These are phyloP conservation scores for Hydrolagus affinis DNA, from an alignment of 2,113 vertebrate genomes.

Conservation along the genomic window DNA sequence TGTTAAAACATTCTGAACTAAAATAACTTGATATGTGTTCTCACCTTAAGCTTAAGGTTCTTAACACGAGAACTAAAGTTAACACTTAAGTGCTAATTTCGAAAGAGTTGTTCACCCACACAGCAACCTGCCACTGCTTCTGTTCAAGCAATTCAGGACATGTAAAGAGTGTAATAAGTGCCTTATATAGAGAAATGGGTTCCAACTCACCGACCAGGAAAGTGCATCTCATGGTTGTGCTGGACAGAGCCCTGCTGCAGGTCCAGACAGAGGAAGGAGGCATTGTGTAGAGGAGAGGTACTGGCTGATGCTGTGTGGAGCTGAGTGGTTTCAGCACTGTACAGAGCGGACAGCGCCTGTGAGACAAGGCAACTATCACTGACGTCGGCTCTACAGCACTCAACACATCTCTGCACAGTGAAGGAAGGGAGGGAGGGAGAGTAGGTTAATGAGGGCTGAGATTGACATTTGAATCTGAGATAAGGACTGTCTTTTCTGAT, in stretches of 20 bases:
- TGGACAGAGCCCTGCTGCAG: neutral
- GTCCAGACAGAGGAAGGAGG: neutral
- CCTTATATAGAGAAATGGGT: neutral
- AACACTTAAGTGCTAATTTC: neutral
- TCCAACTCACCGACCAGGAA: neutral
- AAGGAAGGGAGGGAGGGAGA: too few relatives aligned
- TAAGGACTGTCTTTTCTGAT: neutral
- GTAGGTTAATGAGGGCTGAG: too few relatives aligned
- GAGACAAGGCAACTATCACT: neutral
- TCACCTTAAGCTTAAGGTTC: neutral
- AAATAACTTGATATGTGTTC: neutral
- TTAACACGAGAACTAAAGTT: neutral
- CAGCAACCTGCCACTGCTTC: too few relatives aligned
- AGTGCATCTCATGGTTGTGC: neutral
- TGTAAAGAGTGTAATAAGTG: neutral
- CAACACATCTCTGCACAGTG: neutral
- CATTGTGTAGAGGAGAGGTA: neutral
- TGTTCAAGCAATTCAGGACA: neutral
- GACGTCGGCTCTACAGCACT: neutral
- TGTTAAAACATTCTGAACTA: neutral
- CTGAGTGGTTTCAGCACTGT: slow-evolving; percentile 13
- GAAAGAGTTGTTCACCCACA: neutral
- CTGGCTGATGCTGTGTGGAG: neutral
- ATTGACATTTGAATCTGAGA: neutral
- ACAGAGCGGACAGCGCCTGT: neutral